phyloP scores from a whole-genome alignment of 2,888 invertebrate species.

The Morpho helenor region DNA sequence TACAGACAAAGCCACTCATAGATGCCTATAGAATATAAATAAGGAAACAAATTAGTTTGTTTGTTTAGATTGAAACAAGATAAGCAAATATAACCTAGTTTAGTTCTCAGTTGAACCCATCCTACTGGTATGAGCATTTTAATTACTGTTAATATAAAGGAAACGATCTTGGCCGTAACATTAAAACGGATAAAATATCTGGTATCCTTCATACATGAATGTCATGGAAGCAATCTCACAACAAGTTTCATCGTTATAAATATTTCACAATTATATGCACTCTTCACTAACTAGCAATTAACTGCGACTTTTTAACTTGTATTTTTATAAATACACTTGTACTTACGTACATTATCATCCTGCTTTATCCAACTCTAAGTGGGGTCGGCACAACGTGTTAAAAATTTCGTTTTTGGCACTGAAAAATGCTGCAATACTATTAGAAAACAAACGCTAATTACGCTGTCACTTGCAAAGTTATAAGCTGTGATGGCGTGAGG shows the following conservation, averaged over 20 bases:
- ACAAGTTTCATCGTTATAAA: background rate
- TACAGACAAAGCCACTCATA: background rate
- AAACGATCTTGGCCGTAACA: constrained; percentile 1
- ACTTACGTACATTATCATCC: no score
- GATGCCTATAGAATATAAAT: constrained; percentile 9
- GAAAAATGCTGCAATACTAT: no score
- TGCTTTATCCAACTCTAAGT: no score
- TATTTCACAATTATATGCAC: no score
- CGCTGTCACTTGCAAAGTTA: no score
- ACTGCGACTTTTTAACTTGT: no score
- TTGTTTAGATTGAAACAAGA: constrained; percentile 14
- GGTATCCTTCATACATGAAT: constrained; percentile 3
- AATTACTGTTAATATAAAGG: constrained; percentile 16
- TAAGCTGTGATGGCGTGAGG: no score
- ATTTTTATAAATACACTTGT: no score
- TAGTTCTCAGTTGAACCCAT: constrained; percentile 16
- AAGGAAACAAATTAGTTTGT: constrained; percentile 18
- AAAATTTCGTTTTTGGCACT: no score
- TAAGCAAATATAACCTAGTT: constrained; percentile 17
- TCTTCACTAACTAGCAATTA: no score
- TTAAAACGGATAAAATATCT: constrained; percentile 9
- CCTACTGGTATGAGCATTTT: constrained; percentile 14
- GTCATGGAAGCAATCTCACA: constrained; percentile 1
- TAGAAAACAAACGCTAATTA: no score
- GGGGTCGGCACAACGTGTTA: no score